Evolutionary conservation across 2,797 vertebrate genomes (phyloP).

Genomic region (Gallirallus australis): DNA sequence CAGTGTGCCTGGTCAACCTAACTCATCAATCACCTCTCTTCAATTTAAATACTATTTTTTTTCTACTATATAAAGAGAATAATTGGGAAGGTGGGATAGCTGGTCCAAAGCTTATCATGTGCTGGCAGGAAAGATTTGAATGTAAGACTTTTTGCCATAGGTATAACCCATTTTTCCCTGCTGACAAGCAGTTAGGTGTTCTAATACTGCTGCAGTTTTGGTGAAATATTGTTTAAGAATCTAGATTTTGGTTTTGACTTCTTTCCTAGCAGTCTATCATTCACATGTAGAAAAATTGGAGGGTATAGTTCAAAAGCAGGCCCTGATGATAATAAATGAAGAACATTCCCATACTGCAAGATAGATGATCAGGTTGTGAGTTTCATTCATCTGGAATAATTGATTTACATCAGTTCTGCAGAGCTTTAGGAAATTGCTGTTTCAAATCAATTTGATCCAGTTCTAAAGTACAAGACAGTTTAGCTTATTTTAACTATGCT

Average conservation of each 20-base stretch:
- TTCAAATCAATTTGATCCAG: conserved; percentile 61
- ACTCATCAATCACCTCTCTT: background rate
- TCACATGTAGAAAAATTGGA: conserved; percentile 11
- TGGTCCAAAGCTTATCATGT: background rate
- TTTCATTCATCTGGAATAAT: conserved; percentile 64
- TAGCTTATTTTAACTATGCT: conserved; percentile 51
- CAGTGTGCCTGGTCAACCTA: background rate
- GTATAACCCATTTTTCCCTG: background rate
- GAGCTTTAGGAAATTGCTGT: conserved; percentile 51
- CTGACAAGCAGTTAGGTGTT: background rate
- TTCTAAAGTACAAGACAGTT: conserved; percentile 41
- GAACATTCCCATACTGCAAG: conserved; percentile 1
- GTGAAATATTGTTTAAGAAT: background rate
- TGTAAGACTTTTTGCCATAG: background rate
- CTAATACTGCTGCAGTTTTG: background rate
- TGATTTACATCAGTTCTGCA: conserved; percentile 53
- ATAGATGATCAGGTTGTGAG: background rate
- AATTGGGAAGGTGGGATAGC: background rate
- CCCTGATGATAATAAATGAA: conserved; percentile 18
- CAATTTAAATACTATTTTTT: background rate
- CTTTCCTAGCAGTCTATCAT: background rate
- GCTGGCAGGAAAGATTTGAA: background rate
- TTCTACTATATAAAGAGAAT: background rate
- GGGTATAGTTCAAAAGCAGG: background rate
- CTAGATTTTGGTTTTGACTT: background rate